Evolutionary conservation across 2,888 invertebrate genomes (phyloP).

Genomic region (Thysanoteuthis rhombus): DNA sequence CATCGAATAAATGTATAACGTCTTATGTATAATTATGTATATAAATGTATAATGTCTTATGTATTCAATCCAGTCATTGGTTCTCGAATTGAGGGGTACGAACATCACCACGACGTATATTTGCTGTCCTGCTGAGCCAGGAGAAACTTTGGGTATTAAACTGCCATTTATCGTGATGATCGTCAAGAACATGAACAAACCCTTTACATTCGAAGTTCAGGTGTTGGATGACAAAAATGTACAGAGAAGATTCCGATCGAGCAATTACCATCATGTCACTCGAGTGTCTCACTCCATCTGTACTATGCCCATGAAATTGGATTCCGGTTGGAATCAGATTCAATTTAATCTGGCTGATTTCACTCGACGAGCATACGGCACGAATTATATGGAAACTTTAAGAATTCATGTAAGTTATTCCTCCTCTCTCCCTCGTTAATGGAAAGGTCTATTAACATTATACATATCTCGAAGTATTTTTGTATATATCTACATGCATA

Average conservation of each 20-base stretch:
- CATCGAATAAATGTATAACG: too few relatives aligned
- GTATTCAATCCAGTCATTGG: constrained; percentile 88
- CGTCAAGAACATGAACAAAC: constrained; percentile 89
- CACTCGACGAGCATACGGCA: constrained; percentile 88
- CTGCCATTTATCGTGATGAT: constrained; percentile 90
- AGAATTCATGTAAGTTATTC: constrained; percentile 74
- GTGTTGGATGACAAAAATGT: constrained; percentile 93
- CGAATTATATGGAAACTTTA: constrained; percentile 89
- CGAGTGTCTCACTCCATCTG: constrained; percentile 93
- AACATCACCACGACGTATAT: constrained; percentile 92
- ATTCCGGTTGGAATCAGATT: constrained; percentile 90
- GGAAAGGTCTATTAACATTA: too few relatives aligned
- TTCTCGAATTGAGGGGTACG: constrained; percentile 87
- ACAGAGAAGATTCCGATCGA: constrained; percentile 86
- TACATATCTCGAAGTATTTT: too few relatives aligned
- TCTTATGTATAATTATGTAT: too few relatives aligned
- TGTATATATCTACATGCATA: too few relatives aligned
- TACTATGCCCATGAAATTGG: constrained; percentile 91
- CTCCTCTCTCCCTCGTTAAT: not conserved
- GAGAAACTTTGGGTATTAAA: constrained; percentile 87
- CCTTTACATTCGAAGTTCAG: constrained; percentile 93
- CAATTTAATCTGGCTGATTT: constrained; percentile 94
- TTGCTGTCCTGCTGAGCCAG: constrained; percentile 85
- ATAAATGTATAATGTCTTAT: too few relatives aligned
- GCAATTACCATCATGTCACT: constrained; percentile 92